Percentiles rank a stretch among this genome's conserved stretches.
Conservation (phyloP, 2,888 invertebrate genomes). For the Steromphala cineraria region DNA sequence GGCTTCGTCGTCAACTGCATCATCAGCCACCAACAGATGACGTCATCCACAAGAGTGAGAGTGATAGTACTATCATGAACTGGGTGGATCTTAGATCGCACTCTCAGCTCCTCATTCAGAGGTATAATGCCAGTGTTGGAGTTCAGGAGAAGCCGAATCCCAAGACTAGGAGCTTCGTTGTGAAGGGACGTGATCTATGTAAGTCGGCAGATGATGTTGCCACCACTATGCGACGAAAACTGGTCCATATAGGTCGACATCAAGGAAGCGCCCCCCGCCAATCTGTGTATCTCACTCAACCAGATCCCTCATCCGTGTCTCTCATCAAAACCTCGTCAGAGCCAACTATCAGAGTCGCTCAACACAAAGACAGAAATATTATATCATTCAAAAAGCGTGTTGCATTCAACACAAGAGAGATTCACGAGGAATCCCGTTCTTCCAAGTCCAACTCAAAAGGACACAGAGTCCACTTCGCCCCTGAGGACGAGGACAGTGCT, state of each 20-base stretch:
- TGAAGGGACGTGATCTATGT: not conserved
- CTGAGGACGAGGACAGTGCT: not conserved
- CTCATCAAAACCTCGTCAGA: not conserved
- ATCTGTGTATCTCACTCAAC: not conserved
- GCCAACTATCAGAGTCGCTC: too few species aligned
- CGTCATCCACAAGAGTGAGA: not conserved
- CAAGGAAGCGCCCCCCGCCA: not conserved
- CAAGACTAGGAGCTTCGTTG: not conserved
- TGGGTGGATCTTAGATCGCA: not conserved
- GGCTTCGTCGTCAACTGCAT: not conserved
- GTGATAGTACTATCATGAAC: not conserved
- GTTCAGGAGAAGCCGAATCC: not conserved
- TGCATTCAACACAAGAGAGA: not conserved
- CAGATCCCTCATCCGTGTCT: not conserved
- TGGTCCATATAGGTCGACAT: too few species aligned
- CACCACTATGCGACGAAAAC: not conserved
- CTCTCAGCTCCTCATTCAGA: not conserved
- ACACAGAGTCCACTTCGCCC: not conserved
- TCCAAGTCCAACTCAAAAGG: not conserved
- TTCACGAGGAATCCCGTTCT: not conserved
- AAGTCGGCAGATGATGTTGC: not conserved
- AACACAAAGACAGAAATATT: too few species aligned
- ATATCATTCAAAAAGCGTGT: not conserved
- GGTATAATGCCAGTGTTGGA: not conserved
- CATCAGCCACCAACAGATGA: not conserved